A percentile compares a stretch with the other conserved stretches of the same genome.
Conservation (phyloP, 2,797 vertebrate species). For the Anguilla pacifica region DNA sequence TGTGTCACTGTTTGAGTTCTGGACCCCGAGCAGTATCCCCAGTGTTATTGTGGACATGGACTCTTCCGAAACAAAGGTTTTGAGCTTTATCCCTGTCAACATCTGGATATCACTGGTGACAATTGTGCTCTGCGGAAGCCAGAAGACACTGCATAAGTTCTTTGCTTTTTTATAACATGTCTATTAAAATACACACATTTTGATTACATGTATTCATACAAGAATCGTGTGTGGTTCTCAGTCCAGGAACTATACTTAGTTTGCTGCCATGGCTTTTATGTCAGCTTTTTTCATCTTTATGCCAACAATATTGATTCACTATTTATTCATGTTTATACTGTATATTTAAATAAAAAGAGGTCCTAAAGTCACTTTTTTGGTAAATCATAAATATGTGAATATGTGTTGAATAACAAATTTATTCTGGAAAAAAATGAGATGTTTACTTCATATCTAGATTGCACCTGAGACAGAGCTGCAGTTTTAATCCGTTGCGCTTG, state of each 20-base stretch:
- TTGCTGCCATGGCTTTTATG: slow-evolving; percentile 36
- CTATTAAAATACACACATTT: slow-evolving; percentile 54
- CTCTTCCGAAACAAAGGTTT: slow-evolving; percentile 88
- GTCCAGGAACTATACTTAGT: slow-evolving; percentile 47
- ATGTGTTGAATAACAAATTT: slow-evolving; percentile 5
- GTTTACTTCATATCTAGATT: background rate
- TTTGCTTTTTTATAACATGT: slow-evolving; percentile 49
- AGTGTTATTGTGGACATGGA: slow-evolving; percentile 77
- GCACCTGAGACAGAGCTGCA: background rate
- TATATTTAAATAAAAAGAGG: background rate
- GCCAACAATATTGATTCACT: slow-evolving; percentile 61
- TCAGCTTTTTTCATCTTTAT: slow-evolving; percentile 57
- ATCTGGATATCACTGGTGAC: slow-evolving; percentile 82
- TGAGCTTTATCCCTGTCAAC: slow-evolving; percentile 99
- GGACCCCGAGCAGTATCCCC: slow-evolving; percentile 65
- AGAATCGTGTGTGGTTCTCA: slow-evolving; percentile 47
- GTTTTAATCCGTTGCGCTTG: background rate
- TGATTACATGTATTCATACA: slow-evolving; percentile 64
- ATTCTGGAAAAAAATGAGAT: background rate
- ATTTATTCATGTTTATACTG: slow-evolving; percentile 64
- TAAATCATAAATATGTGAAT: slow-evolving; percentile 16
- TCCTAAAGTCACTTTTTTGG: background rate
- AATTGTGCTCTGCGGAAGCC: slow-evolving; percentile 71
- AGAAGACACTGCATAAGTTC: slow-evolving; percentile 74
- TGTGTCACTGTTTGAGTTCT: slow-evolving; percentile 90